phyloP scores from a whole-genome alignment of 2,888 invertebrate species.

The Zhengitettix transpicula region DNA sequence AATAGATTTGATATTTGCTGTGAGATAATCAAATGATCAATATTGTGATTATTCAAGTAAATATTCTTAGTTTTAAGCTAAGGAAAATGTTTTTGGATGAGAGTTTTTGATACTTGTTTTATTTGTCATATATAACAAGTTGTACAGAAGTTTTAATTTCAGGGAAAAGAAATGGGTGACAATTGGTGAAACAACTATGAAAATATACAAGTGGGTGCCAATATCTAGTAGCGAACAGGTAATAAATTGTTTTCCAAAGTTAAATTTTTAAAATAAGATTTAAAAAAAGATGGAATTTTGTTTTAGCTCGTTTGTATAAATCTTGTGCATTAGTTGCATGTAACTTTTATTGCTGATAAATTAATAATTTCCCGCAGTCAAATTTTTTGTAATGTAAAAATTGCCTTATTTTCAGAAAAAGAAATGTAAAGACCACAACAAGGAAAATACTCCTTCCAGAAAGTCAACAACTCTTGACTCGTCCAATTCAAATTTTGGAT shows the following conservation, averaged over 20 bases:
- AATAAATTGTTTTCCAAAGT: constrained; percentile 2
- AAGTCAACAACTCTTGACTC: constrained; percentile 51
- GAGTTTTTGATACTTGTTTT: constrained; percentile 2
- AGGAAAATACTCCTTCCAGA: constrained; percentile 55
- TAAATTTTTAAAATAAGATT: neutral
- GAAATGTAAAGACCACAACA: constrained; percentile 57
- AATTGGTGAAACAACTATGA: constrained; percentile 95
- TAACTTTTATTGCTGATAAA: neutral
- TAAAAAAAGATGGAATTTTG: too few species aligned
- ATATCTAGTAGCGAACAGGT: constrained; percentile 58
- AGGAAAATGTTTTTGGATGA: neutral
- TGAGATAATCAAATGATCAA: too few species aligned
- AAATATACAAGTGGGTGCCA: constrained; percentile 98
- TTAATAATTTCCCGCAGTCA: neutral
- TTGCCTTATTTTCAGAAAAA: constrained; percentile 30
- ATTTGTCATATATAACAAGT: constrained; percentile 2
- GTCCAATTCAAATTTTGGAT: constrained; percentile 66
- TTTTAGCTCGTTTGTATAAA: neutral
- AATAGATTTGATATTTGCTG: too few species aligned
- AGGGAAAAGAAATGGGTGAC: constrained; percentile 99
- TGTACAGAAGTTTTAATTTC: constrained; percentile 21
- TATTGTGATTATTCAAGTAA: too few species aligned
- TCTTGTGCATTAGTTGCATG: neutral
- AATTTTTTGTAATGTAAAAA: neutral
- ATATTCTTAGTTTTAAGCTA: neutral